Evolutionary conservation across 35 echinoderm and acorn worm species (phyloP).

Genomic region (Apostichopus parvimensis): DNA sequence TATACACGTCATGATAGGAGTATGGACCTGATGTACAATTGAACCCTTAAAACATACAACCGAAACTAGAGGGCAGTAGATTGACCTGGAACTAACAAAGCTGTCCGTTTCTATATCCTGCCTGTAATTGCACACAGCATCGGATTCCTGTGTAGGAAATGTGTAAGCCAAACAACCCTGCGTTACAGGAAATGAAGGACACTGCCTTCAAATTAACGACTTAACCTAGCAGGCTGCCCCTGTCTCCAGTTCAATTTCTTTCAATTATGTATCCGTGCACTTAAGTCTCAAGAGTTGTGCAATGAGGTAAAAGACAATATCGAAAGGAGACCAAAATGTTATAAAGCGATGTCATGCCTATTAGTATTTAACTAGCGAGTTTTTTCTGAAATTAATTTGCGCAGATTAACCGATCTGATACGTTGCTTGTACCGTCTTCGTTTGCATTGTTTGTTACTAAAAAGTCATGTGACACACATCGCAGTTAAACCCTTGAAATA

Average conservation of each 20-base stretch:
- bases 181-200: constrained; percentile 7
- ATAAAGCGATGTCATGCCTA: no score
- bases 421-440: no score
- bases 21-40: no score
- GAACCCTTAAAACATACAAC: no score
- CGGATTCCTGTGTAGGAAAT: constrained; percentile 44
- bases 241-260: constrained; percentile 18
- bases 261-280: background rate
- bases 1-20: background rate
- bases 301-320: no score
- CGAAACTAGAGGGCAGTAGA: constrained; percentile 1
- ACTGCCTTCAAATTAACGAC: constrained; percentile 36
- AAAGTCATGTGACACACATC: no score
- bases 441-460: no score
- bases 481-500: no score
- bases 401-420: no score
- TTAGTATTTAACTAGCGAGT: no score
- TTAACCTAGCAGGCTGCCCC: constrained; percentile 20
- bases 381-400: no score
- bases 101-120: constrained; percentile 30
- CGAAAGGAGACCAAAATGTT: no score
- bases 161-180: constrained; percentile 34
- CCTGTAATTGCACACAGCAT: constrained; percentile 45
- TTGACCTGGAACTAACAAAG: background rate
- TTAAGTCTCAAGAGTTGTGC: background rate